Conservation (phyloP, 1,140 invertebrate genomes). For the Lutraria rhynchaena region DNA sequence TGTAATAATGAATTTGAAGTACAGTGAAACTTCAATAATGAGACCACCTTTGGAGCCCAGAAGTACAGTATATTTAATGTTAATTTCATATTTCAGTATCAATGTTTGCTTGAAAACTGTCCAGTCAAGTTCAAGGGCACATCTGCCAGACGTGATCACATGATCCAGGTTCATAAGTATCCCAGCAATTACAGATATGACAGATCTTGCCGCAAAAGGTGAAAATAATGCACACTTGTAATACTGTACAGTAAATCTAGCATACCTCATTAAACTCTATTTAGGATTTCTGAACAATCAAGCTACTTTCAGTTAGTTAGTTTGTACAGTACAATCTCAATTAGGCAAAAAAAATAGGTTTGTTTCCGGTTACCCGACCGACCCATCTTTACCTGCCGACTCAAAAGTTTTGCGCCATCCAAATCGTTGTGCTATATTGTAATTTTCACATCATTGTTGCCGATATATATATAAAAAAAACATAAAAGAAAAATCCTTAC, state of each 20-base stretch:
- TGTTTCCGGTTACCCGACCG: too few relatives aligned
- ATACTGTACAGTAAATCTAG: neutral
- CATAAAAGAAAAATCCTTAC: too few relatives aligned
- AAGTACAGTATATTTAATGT: too few relatives aligned
- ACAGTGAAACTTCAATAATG: too few relatives aligned
- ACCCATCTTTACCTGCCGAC: too few relatives aligned
- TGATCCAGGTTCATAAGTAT: constrained; percentile 50
- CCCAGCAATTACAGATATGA: constrained; percentile 59
- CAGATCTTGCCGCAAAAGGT: constrained; percentile 27
- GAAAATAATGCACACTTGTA: neutral
- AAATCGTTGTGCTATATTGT: too few relatives aligned
- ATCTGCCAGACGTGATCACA: constrained; percentile 30
- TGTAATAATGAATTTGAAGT: too few relatives aligned
- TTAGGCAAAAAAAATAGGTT: too few relatives aligned
- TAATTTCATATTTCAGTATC: constrained; percentile 17
- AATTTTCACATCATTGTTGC: neutral
- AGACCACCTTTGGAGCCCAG: too few relatives aligned
- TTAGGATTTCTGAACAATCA: neutral
- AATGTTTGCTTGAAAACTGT: constrained; percentile 51
- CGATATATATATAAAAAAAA: too few relatives aligned
- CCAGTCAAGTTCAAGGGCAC: constrained; percentile 27
- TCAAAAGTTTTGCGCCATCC: too few relatives aligned
- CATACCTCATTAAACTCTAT: neutral
- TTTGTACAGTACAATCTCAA: neutral
- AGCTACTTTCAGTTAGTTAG: neutral